A percentile compares a stretch with the other conserved stretches of the same genome.
phyloP scores from a whole-genome alignment of 2,113 vertebrate species.

The Tiliqua scincoides region DNA sequence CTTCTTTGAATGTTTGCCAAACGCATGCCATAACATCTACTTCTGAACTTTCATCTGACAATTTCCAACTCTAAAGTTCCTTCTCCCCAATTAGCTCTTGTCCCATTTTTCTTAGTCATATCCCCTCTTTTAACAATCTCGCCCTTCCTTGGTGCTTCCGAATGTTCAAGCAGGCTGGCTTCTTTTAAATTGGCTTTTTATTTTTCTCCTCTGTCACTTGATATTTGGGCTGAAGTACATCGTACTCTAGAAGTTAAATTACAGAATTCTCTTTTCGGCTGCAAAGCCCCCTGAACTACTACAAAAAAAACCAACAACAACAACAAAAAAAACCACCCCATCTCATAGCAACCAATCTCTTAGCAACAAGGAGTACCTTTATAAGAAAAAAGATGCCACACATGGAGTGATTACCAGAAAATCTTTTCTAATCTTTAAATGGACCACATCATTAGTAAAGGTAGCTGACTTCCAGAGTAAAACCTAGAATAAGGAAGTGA shows the following conservation, averaged over 20 bases:
- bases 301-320: conserved; percentile 30
- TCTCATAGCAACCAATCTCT: conserved; percentile 87
- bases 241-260: conserved; percentile 62
- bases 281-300: conserved; percentile 74
- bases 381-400: conserved; percentile 78
- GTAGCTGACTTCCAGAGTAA: conserved; percentile 51
- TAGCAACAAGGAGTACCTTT: conserved; percentile 87
- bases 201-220: conserved; percentile 32
- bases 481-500: conserved; percentile 62
- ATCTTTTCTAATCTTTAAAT: conserved; percentile 62
- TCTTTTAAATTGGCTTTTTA: conserved; percentile 31
- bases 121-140: neutral
- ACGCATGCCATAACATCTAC: neutral
- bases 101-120: neutral
- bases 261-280: conserved; percentile 74
- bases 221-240: conserved; percentile 57
- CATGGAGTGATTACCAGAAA: conserved; percentile 75
- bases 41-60: neutral
- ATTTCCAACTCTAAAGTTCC: neutral
- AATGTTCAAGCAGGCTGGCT: conserved; percentile 8
- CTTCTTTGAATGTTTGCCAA: neutral
- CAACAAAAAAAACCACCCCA: conserved; percentile 64
- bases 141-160: neutral
- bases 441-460: conserved; percentile 70
- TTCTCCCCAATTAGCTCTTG: neutral